A percentile compares a stretch with the other conserved stretches of the same genome.
phyloP scores from a whole-genome alignment of 2,797 vertebrate species.

The Trachurus trachurus region DNA sequence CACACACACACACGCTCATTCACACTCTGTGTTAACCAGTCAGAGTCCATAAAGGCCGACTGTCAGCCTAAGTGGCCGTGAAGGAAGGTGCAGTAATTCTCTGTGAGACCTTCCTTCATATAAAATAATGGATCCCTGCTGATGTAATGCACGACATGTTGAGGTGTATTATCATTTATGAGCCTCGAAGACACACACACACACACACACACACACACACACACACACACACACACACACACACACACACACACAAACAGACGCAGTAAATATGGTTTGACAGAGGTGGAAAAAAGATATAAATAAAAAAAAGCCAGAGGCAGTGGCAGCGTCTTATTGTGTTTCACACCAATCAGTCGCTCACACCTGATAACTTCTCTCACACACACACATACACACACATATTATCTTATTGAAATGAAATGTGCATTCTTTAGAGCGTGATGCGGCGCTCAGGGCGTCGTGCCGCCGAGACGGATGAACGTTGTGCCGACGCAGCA shows the following conservation, averaged over 20 bases:
- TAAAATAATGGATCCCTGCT: not conserved
- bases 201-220: not conserved
- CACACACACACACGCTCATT: not conserved
- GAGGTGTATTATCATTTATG: not conserved
- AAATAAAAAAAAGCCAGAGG: not conserved
- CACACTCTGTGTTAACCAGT: not conserved
- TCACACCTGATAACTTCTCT: not conserved
- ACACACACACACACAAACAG: not conserved
- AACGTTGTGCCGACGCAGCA: not conserved
- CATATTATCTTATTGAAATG: not conserved
- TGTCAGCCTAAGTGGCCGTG: not conserved
- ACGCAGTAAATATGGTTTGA: not conserved
- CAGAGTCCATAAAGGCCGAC: not conserved
- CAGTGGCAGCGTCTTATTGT: not conserved
- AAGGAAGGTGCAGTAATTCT: not conserved
- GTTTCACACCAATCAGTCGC: not conserved
- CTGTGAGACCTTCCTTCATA: not conserved
- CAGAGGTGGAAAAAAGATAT: not conserved
- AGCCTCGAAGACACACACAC: not conserved
- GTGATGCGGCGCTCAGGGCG: not conserved
- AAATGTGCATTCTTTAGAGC: not conserved
- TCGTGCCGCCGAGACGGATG: slow-evolving; percentile 11
- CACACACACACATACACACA: not conserved
- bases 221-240: not conserved
- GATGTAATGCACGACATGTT: not conserved